A percentile compares a stretch with the other conserved stretches of the same genome.
Conservation (phyloP, 2,113 vertebrate species). For the Cochlearius cochlearius region DNA sequence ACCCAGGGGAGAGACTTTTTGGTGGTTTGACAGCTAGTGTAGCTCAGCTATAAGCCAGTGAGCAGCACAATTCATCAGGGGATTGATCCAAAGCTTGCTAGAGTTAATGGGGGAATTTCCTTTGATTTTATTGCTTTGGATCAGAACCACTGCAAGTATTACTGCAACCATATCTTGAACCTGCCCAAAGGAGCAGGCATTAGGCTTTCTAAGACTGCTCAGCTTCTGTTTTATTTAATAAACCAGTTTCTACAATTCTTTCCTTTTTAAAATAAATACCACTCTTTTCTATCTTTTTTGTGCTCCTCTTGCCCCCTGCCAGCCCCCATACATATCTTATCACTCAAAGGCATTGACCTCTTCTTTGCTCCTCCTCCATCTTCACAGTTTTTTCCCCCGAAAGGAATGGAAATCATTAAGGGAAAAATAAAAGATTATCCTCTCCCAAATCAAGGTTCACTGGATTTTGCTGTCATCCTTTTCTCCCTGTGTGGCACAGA, state of each 20-base stretch:
- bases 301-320: not conserved
- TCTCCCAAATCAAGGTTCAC: not conserved
- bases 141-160: not conserved
- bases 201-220: not conserved
- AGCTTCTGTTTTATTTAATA: not conserved
- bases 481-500: not conserved
- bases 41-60: conserved; percentile 11
- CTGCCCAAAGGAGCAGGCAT: not conserved
- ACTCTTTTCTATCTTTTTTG: not conserved
- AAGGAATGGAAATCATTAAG: not conserved
- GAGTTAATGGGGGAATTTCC: not conserved
- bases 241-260: not conserved
- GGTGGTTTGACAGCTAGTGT: conserved; percentile 19
- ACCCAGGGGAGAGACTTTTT: conserved; percentile 50
- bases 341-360: not conserved
- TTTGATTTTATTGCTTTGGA: not conserved
- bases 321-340: not conserved
- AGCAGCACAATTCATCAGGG: conserved; percentile 6
- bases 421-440: not conserved
- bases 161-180: not conserved
- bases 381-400: not conserved
- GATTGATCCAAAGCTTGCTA: conserved; percentile 14
- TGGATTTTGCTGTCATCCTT: not conserved
- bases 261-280: not conserved
- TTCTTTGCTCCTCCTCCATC: not conserved